phyloP scores from a whole-genome alignment of 2,888 invertebrate genomes.

The Apotomis turbidana region DNA sequence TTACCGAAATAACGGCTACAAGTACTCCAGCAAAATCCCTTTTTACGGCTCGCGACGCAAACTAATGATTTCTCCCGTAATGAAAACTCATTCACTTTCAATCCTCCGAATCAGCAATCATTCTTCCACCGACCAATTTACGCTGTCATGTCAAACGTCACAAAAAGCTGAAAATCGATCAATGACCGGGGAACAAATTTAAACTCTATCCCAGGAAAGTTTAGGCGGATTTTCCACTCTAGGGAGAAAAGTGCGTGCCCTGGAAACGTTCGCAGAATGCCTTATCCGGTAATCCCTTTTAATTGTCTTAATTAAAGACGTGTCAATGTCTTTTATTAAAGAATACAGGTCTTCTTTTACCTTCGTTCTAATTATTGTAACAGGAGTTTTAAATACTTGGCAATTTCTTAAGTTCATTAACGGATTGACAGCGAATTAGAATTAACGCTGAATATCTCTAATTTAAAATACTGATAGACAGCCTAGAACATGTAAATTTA shows the following conservation, averaged over 20 bases:
- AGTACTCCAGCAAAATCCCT: constrained; percentile 7
- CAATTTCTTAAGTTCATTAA: neutral
- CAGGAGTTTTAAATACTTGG: constrained; percentile 9
- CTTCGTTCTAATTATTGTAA: neutral
- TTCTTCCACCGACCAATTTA: constrained; percentile 39
- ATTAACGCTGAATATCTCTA: too few relatives aligned
- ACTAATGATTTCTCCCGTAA: constrained; percentile 34
- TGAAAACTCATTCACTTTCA: constrained; percentile 37
- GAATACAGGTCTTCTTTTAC: constrained; percentile 17
- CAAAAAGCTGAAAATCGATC: constrained; percentile 41
- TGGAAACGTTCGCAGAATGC: constrained; percentile 36
- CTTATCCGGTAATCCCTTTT: constrained; percentile 39
- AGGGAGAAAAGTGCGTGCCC: constrained; percentile 29
- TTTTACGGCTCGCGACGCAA: constrained; percentile 9
- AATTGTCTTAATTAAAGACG: constrained; percentile 42
- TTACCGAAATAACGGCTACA: neutral
- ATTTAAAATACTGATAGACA: too few relatives aligned
- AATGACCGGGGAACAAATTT: constrained; percentile 15
- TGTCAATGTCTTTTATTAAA: constrained; percentile 39
- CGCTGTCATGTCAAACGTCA: constrained; percentile 42
- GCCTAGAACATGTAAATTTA: too few relatives aligned
- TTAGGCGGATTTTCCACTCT: constrained; percentile 5
- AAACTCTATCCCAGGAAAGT: constrained; percentile 15
- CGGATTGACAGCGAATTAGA: neutral
- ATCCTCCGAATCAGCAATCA: constrained; percentile 34